Percentiles rank a stretch among this genome's conserved stretches.
Evolutionary conservation across 2,113 vertebrate species (phyloP).

Genomic region (Phalacrocorax brasilianus): DNA sequence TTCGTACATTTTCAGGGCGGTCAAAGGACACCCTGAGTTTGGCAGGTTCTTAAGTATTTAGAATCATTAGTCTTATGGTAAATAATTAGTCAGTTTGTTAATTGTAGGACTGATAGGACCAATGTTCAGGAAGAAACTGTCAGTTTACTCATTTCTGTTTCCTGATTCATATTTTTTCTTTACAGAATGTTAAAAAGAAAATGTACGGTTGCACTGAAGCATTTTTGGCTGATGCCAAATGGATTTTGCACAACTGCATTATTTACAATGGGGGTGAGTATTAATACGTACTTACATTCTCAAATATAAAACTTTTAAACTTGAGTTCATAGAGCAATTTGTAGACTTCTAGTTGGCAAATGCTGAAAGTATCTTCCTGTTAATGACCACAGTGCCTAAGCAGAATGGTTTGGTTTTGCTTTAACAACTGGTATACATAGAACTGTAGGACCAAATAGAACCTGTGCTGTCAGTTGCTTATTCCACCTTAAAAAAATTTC

Average conservation of each 20-base stretch:
- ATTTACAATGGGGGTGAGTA: conserved; percentile 96
- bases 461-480: not conserved
- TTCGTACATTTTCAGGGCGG: not conserved
- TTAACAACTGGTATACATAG: not conserved
- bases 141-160: not conserved
- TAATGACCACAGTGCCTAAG: not conserved
- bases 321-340: not conserved
- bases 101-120: not conserved
- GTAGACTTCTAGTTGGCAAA: not conserved
- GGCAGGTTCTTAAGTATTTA: not conserved
- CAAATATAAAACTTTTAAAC: not conserved
- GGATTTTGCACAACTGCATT: conserved; percentile 99
- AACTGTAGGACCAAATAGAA: not conserved
- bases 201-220: conserved; percentile 99
- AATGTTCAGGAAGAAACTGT: not conserved
- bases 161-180: not conserved
- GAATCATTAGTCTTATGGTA: not conserved
- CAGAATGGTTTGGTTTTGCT: not conserved
- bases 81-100: not conserved
- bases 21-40: not conserved
- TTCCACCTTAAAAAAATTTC: not conserved
- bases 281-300: not conserved
- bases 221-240: conserved; percentile 97
- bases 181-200: conserved; percentile 97
- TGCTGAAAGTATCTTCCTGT: not conserved